Evolutionary conservation across 53 echinoderm and acorn worm species (phyloP).

Genomic region (Stichopus horrens): DNA sequence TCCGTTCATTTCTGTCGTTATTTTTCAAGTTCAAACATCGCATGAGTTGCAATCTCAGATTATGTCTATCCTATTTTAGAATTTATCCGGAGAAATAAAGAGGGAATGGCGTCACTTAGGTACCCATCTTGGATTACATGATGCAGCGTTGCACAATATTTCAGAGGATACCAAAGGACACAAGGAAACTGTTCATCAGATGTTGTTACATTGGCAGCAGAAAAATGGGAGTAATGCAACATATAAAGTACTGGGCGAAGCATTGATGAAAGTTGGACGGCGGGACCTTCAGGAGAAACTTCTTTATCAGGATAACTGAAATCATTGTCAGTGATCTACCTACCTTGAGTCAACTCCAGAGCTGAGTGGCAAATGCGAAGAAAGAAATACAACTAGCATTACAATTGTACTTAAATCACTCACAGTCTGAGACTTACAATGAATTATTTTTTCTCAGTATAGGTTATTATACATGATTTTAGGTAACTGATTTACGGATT

Average conservation of each 20-base stretch:
- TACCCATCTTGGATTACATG: neutral
- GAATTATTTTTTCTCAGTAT: too few species aligned
- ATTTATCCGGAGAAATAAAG: neutral
- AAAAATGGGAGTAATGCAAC: neutral
- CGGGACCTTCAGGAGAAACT: conserved; percentile 7
- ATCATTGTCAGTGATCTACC: too few species aligned
- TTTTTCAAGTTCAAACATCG: too few species aligned
- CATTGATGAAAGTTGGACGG: neutral
- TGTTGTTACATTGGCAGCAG: conserved; percentile 11
- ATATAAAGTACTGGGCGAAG: neutral
- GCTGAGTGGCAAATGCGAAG: too few species aligned
- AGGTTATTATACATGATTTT: too few species aligned
- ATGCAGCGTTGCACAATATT: neutral
- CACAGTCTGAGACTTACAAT: too few species aligned
- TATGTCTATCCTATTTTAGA: neutral
- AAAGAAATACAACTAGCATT: too few species aligned
- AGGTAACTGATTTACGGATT: too few species aligned
- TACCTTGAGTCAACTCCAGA: too few species aligned
- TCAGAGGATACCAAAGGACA: neutral
- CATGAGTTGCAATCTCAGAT: neutral
- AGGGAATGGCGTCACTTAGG: neutral
- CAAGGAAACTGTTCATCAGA: conserved; percentile 5
- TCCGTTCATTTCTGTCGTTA: too few species aligned
- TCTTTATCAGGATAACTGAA: neutral
- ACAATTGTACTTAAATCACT: too few species aligned